A percentile compares a stretch with the other conserved stretches of the same genome.
Evolutionary conservation across 2,888 invertebrate genomes (phyloP).

Genomic region (Megalurothrips usitatus): DNA sequence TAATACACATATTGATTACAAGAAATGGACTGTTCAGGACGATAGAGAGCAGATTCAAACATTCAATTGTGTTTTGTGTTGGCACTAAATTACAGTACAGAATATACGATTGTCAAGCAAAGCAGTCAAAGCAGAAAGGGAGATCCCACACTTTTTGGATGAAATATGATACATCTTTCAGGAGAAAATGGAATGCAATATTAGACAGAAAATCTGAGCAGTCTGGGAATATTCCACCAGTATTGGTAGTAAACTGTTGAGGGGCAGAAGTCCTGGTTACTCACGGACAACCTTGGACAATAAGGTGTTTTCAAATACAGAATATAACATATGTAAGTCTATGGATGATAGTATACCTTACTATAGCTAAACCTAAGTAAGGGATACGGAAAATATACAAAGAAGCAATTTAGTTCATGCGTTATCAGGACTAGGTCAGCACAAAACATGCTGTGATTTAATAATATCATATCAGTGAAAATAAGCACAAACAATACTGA

Average conservation of each 20-base stretch:
- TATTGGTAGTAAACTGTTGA: no score
- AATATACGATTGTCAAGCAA: slow-evolving; percentile 20
- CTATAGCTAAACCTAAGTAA: not conserved
- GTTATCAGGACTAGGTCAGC: not conserved
- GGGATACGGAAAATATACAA: not conserved
- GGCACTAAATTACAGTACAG: not conserved
- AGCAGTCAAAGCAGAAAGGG: not conserved
- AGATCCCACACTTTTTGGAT: not conserved
- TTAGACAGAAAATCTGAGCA: not conserved
- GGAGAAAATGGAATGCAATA: not conserved
- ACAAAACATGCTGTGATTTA: not conserved
- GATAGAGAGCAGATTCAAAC: not conserved
- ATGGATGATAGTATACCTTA: not conserved
- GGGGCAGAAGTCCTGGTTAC: no score
- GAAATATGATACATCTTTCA: not conserved
- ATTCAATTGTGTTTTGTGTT: not conserved
- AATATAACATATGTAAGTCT: not conserved
- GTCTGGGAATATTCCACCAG: not conserved
- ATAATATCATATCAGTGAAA: no score
- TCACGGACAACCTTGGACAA: no score
- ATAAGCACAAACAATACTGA: no score
- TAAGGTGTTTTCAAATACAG: no score
- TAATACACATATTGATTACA: not conserved
- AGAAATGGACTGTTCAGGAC: not conserved
- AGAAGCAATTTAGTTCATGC: not conserved